Conservation (phyloP, 2,113 vertebrate genomes). For the Dinomys branickii region DNA sequence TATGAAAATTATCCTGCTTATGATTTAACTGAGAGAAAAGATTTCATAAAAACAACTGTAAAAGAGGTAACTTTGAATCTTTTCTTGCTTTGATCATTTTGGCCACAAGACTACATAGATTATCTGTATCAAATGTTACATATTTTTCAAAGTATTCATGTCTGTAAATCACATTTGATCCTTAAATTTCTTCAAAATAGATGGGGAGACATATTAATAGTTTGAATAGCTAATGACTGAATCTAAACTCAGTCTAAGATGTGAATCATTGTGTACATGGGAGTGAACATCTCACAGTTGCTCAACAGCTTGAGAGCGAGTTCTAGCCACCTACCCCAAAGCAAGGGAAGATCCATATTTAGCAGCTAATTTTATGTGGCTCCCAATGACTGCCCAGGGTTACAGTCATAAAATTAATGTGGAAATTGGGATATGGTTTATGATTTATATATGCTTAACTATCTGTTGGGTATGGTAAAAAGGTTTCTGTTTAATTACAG, state of each 20-base stretch:
- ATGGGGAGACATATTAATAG: not conserved
- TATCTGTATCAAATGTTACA: not conserved
- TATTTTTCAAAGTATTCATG: slow-evolving; percentile 8
- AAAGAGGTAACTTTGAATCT: slow-evolving; percentile 90
- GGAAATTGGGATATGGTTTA: not conserved
- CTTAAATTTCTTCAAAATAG: not conserved
- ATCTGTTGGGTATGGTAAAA: not conserved
- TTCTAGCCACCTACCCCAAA: not conserved
- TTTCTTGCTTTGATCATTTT: slow-evolving; percentile 51
- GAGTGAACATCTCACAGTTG: not conserved
- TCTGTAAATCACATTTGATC: not conserved
- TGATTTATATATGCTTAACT: not conserved
- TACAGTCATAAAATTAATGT: not conserved
- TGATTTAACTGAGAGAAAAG: slow-evolving; percentile 93
- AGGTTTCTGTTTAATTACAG: slow-evolving; percentile 83
- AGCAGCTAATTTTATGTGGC: not conserved
- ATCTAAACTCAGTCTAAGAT: not conserved
- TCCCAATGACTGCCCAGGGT: not conserved
- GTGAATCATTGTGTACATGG: no score
- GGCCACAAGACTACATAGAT: not conserved
- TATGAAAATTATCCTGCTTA: slow-evolving; percentile 94
- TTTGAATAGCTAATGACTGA: not conserved
- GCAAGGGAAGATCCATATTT: not conserved
- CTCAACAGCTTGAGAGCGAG: not conserved
- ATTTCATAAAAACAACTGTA: slow-evolving; percentile 95